Base-by-base conservation (phyloP, 2,888 invertebrate species). In the Acronicta alni region DNA sequence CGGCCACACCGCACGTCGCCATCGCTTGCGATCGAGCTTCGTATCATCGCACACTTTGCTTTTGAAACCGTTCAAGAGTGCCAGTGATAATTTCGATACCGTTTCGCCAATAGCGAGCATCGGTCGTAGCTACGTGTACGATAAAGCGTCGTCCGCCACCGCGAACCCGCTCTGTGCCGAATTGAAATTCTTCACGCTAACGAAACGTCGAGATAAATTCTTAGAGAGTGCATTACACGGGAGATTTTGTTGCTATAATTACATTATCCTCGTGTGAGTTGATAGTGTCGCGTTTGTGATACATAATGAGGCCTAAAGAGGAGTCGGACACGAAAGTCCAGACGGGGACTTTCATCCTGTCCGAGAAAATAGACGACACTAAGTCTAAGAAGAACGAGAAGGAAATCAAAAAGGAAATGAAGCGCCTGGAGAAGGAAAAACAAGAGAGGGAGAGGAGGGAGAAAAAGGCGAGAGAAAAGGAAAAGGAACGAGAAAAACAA, bases 321-420 rank as follows among this genome's bases (percentile, higher is more conserved):
- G 89, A 89, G 79, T 57, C 63, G 70, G 92, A 92, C 76, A 67
- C 87, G 67, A 92, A 91, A 74, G 80, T 92, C 84, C 92, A 93
- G 72, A 89, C 90, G 63, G 94, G 94, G 80, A 93, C 95, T 72
- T 93, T 95, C 82, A 95, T 95, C 60, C 84, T 95, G 77, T 93
- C 95, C 74, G 95, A 95, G 82, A 95, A 95, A 79, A 93, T 94
- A 48, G 94, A 94, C 80, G 93, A 95, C 76, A 90, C 93, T 53
- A 92, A 94, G 83, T 86, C 88, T 71, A 92, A 90, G 82, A 94
- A 91, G 72, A 92, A 72, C 74, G 93, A 92, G 57, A 94, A 94
- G 77, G 95, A 95, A 42, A 77, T 94, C 70, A 95, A 94, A 82
- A 95, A 95, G 79, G 95, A 95, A 71, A 92, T 93, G 89, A 93